Percentiles rank a stretch among this genome's conserved stretches.
phyloP scores from a whole-genome alignment of 2,797 vertebrate genomes.

The Halcyon smyrnensis region DNA sequence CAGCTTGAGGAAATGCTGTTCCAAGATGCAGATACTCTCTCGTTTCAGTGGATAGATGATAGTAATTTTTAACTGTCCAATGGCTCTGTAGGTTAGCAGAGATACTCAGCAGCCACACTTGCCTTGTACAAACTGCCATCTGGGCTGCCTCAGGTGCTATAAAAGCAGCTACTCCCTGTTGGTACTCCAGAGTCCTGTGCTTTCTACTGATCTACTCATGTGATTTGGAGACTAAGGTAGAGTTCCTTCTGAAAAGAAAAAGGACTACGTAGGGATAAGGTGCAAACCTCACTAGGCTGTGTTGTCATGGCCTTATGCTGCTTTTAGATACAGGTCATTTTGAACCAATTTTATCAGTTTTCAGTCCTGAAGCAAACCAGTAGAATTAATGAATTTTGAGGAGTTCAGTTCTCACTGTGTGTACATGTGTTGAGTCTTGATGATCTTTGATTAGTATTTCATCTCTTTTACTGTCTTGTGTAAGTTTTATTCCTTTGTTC shows the following conservation, averaged over 20 bases:
- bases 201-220: fast-evolving
- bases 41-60: not conserved
- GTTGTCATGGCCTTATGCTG: not conserved
- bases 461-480: not conserved
- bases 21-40: not conserved
- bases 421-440: not conserved
- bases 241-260: not conserved
- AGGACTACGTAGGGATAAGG: not conserved
- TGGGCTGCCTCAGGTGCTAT: not conserved
- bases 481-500: not conserved
- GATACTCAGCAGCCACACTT: not conserved
- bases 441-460: not conserved
- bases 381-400: not conserved
- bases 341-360: not conserved
- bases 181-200: not conserved
- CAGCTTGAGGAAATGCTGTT: not conserved
- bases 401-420: not conserved
- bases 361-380: not conserved
- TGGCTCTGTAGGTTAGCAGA: not conserved
- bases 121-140: not conserved
- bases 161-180: not conserved
- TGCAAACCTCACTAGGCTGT: fast-evolving
- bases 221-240: not conserved
- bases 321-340: not conserved
- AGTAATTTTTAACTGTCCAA: not conserved